Evolutionary conservation across 2,888 invertebrate genomes (phyloP), one percentile per base, ranked within the genome.

Genomic region (Drymonia ruficornis): DNA sequence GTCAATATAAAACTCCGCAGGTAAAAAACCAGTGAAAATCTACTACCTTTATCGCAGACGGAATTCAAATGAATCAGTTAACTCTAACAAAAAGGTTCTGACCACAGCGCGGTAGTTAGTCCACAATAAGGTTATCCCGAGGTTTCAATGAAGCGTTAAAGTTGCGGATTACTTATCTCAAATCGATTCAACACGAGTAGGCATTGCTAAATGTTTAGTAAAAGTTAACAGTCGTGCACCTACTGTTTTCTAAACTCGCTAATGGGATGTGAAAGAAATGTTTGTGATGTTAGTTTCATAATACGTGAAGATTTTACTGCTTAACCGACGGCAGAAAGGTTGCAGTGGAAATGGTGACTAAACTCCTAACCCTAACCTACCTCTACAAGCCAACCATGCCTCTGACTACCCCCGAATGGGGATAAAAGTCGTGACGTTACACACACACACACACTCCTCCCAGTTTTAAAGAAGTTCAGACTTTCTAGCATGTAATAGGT

Each of bases 91-190:
- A 52, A 51, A 56, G 13, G 1, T 42, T 49, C 8, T 40, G 23
- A 51, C 46, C 36, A 50, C 63, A 48, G 38, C 9, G 16, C 43
- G 40, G 46, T 16, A 34, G 48, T 51, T 49, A 42, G 16, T 48
- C 45, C 5, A 19, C 13, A 63, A 49, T 44, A 47, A 60, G 55
- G 52, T 42, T 52, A 57, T 9, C 51, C 36, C 13, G 11, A 52
- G 34, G 43, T 48, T 43, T 47, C 55, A 59, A 54, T 50, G 53
- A 59, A 47, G 54, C 61, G 59, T 67, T 63, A 48, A 61, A 67
- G 42, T 46, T 8, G 42, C 46, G 46, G 49, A 55, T 70, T 59
- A 50, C 48, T 63, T 58, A n/a, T 48, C n/a, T 34, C n/a, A 46
- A 70, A 57, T 55, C 51, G 51, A 69, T 66, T 66, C 45, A 40